phyloP scores from a whole-genome alignment of 2,888 invertebrate genomes.

The Pristionchus japonicus region DNA sequence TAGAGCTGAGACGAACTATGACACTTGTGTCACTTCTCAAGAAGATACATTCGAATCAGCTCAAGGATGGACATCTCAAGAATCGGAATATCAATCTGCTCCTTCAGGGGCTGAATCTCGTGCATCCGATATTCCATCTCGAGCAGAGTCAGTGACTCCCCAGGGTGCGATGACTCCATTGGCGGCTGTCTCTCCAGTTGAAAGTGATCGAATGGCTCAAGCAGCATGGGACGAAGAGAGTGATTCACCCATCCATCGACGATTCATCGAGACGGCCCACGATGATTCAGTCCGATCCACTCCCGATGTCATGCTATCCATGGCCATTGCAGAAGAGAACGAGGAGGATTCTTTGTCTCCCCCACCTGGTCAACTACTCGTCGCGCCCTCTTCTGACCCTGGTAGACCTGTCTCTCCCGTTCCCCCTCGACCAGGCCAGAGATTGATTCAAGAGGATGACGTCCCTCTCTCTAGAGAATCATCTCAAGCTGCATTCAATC shows the following conservation, averaged over 20 bases:
- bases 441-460: slow-evolving; percentile 20
- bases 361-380: slow-evolving; percentile 58
- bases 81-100: slow-evolving; percentile 64
- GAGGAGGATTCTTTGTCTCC: slow-evolving; percentile 57
- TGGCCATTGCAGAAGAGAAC: slow-evolving; percentile 57
- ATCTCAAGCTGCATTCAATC: slow-evolving; percentile 38
- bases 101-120: slow-evolving; percentile 54
- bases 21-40: slow-evolving; percentile 65
- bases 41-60: slow-evolving; percentile 64
- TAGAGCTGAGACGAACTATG: slow-evolving; percentile 57
- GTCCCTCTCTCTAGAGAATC: slow-evolving; percentile 41
- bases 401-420: slow-evolving; percentile 65
- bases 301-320: slow-evolving; percentile 61
- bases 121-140: slow-evolving; percentile 52
- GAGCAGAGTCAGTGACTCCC: slow-evolving; percentile 51
- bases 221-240: slow-evolving; percentile 56
- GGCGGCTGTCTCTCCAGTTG: slow-evolving; percentile 63
- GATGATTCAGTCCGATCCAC: slow-evolving; percentile 57
- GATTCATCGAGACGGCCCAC: slow-evolving; percentile 51
- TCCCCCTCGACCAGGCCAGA: slow-evolving; percentile 55
- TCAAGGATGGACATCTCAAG: slow-evolving; percentile 63
- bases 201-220: slow-evolving; percentile 65
- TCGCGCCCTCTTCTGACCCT: slow-evolving; percentile 57
- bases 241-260: slow-evolving; percentile 48
- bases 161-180: slow-evolving; percentile 55